Base-by-base conservation (phyloP, 2,888 invertebrate genomes). In the Philereme transversata region DNA sequence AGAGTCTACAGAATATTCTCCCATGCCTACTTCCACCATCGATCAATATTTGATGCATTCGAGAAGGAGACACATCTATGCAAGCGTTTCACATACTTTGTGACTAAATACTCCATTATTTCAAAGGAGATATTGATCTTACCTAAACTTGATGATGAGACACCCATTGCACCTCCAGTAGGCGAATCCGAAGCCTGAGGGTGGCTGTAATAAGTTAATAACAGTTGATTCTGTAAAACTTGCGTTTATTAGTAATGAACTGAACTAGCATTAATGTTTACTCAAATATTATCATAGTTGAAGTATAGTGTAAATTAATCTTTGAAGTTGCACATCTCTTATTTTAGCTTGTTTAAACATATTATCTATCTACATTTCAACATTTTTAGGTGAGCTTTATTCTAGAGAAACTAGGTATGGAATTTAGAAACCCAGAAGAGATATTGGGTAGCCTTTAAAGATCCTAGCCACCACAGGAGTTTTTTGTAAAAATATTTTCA, bases 1-100 rank as follows among this genome's bases (percentile, higher is more conserved):
- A 95, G 99, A 77, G 99, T 99, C 3, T 99, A 99, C 88, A 95
- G 99, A 93, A 99, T 99, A 86, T 99, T 99, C 90, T 99, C 99
- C 51, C 99, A 99, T 92, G 99, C 99, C 40, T 99, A 98, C 89
- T 99, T 98, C 88, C 99, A 99, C 90, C 99, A 99, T 89, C 94
- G 98, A 75, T 94, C 96, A 73, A 96, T 99, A 85, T 99, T 99
- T 93, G 99, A 99, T 92, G 97, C 98, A 72, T 99, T 99, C 92
- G 99, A 99, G 94, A 96, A 96, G 79, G 97, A 98, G 89, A 99
- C 99, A 35, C 97, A 96, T 86, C 93, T 99, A 67, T 99, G 99
- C 92, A 96, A 97, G 85, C 95, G 97, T 81, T 99, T 99, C 90
- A 99, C 99, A 56, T 96, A 96, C 78, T 99, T 99, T 93, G 99